Evolutionary conservation across 1,140 invertebrate genomes (phyloP).

Genomic region (Zaprionus capensis): DNA sequence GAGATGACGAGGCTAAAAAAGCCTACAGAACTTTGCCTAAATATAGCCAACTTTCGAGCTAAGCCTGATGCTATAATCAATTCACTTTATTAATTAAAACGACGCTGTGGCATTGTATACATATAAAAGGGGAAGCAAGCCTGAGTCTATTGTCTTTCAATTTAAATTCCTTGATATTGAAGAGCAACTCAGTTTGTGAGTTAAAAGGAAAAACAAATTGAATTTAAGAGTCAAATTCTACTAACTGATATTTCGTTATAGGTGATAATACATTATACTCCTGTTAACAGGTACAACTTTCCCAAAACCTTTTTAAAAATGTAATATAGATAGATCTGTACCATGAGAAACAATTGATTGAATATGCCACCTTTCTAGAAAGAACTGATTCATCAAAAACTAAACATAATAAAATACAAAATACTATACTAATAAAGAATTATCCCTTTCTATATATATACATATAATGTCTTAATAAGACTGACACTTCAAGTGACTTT

Average conservation of each 20-base stretch:
- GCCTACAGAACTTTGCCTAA: constrained; percentile 4
- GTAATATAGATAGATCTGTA: neutral
- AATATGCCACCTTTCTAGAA: neutral
- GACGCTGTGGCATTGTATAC: neutral
- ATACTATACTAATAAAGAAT: no score
- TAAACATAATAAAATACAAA: no score
- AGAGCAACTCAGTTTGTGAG: no score
- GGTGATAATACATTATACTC: no score
- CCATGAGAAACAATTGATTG: neutral
- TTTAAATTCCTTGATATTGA: neutral
- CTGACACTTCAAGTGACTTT: no score
- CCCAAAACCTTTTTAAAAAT: neutral
- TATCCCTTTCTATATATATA: no score
- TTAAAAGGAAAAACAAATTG: no score
- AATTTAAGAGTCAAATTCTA: no score
- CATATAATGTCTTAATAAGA: no score
- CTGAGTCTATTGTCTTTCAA: neutral
- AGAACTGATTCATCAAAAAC: no score
- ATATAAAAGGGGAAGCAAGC: neutral
- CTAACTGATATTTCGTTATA: no score
- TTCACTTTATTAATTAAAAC: constrained; percentile 15
- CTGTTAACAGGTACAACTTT: neutral
- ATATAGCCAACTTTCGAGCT: constrained; percentile 11
- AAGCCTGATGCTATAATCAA: constrained; percentile 10
- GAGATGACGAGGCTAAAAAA: constrained; percentile 19